These are phyloP conservation scores for Callorhinus ursinus DNA, from an alignment of 2,113 vertebrate genomes.

Conservation along the genomic window DNA sequence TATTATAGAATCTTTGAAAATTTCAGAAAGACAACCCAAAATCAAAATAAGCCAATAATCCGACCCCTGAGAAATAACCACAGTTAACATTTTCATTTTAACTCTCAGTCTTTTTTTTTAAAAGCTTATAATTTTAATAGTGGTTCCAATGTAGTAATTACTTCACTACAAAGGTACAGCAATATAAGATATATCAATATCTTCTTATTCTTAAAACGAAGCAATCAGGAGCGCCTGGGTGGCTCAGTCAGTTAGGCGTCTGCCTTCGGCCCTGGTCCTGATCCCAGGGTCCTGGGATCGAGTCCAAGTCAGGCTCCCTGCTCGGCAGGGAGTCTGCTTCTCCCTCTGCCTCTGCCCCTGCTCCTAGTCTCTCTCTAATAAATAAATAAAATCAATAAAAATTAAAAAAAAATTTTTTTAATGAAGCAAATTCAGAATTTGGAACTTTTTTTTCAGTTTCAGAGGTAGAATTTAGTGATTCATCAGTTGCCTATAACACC, in stretches of 20 bases:
- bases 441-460: not conserved
- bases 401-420: not conserved
- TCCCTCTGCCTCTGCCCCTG: not conserved
- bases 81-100: not conserved
- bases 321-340: not conserved
- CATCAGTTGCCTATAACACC: not conserved
- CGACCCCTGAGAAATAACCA: constrained; percentile 1
- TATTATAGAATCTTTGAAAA: not conserved
- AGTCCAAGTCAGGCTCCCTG: not conserved
- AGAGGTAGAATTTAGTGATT: not conserved
- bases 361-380: not conserved
- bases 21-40: not conserved
- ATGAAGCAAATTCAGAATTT: not conserved
- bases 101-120: not conserved
- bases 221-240: not conserved
- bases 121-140: not conserved
- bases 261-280: not conserved
- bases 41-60: not conserved
- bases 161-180: not conserved
- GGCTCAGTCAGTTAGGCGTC: not conserved
- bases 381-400: not conserved
- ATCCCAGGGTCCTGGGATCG: not conserved
- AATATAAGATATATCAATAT: not conserved
- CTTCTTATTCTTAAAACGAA: no score
- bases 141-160: not conserved